A percentile compares a stretch with the other conserved stretches of the same genome.
Evolutionary conservation across 2,113 vertebrate genomes (phyloP).

Genomic region (Montifringilla adamsi): DNA sequence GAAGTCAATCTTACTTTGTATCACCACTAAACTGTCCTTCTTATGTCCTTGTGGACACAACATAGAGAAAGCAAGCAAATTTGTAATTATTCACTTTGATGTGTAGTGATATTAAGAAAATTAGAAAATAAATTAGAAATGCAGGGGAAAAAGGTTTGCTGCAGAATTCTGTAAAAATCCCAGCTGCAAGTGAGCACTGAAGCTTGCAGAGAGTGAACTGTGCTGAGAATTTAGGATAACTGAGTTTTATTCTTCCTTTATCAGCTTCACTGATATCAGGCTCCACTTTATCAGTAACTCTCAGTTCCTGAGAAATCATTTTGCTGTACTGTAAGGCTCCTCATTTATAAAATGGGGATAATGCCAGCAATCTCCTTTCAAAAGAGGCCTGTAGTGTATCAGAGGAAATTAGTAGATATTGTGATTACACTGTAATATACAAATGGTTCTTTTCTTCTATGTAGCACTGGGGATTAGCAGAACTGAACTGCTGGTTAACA

Average conservation of each 20-base stretch:
- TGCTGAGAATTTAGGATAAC: slow-evolving; percentile 7
- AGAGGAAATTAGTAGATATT: slow-evolving; percentile 44
- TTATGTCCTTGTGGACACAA: not conserved
- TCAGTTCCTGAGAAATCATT: slow-evolving; percentile 46
- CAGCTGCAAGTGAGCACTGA: not conserved
- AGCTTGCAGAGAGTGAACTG: not conserved
- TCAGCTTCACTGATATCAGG: not conserved
- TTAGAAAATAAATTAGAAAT: slow-evolving; percentile 46
- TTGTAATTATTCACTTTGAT: not conserved
- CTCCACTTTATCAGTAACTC: slow-evolving; percentile 37
- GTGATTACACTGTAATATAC: slow-evolving; percentile 31
- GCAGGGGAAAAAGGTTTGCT: not conserved
- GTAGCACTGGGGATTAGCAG: not conserved
- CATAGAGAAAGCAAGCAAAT: not conserved
- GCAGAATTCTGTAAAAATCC: not conserved
- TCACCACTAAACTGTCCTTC: not conserved
- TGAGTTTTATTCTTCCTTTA: slow-evolving; percentile 33
- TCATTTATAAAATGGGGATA: slow-evolving; percentile 43
- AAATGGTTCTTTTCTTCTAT: slow-evolving; percentile 8
- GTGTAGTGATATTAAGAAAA: slow-evolving; percentile 38
- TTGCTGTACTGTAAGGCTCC: not conserved
- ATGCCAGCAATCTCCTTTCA: slow-evolving; percentile 34
- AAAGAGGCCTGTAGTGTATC: slow-evolving; percentile 1
- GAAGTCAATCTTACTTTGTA: not conserved
- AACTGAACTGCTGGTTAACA: slow-evolving; percentile 2